Base-by-base conservation (phyloP, 2,888 invertebrate genomes). In the Incurvaria masculella region DNA sequence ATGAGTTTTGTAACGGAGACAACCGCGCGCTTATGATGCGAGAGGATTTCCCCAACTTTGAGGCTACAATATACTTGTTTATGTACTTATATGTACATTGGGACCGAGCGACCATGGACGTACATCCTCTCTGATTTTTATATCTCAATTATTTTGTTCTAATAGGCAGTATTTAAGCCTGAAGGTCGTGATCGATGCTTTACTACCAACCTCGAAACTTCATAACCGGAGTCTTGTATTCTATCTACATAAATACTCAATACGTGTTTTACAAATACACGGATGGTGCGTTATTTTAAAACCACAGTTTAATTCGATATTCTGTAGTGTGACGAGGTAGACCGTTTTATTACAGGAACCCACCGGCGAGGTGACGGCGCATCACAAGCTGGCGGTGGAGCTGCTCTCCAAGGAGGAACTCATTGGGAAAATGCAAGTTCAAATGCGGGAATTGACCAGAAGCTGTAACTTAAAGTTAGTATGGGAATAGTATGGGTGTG, bases 381-480 rank as follows among this genome's bases (percentile, higher is more conserved):
- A 80, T 60, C 76, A 78, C 55, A 78, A 76, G 58, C 53, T 81
- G 54, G 73, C 75, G 4, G 71, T 71, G 6, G 80, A 81, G 52
- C 64, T 81, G 23, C 53, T 74, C 6, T 70, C 63, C 52, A 80
- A 78, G 53, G 79, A 78, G 52, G 75, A 78, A 62, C 62, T 72
- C 51, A 56, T 75, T 48, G 62, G 62, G 44, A 74, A 78, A 54
- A 71, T 78, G 72, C 75, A 76, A 56, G 61, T 56, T 49, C 75
- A 78, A 61, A 66, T 74, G 47, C 61, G 74, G 53, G 75, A 78
- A 49, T 55, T 74, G 44, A 66, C 66, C 5, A 78, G 75, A 62
- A 73, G 65, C 53, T 65, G 71, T 8, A 76, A 75, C 60, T 55
- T 76, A 14, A 72, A 72, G 78, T 78, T 58, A 59, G 64, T 61